These are phyloP conservation scores for Plebejus argus DNA, from an alignment of 2,888 invertebrate genomes.

Conservation along the genomic window DNA sequence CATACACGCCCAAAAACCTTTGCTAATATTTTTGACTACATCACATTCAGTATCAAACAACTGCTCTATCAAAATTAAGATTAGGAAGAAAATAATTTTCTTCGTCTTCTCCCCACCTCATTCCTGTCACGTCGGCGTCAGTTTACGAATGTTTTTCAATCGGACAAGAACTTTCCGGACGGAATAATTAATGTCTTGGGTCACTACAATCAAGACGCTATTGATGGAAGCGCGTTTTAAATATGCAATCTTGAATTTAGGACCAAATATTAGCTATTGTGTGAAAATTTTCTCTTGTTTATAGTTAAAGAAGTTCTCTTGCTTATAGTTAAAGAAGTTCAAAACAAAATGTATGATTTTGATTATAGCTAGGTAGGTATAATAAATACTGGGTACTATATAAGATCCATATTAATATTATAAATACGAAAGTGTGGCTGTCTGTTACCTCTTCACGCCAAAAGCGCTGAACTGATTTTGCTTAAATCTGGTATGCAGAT, in stretches of 20 bases:
- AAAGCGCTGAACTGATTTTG: too few species aligned
- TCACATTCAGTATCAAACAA: background rate
- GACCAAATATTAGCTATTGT: background rate
- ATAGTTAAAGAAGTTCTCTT: too few species aligned
- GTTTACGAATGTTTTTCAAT: conserved; percentile 38
- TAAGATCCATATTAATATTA: too few species aligned
- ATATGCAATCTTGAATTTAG: conserved; percentile 10
- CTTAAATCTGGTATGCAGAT: too few species aligned
- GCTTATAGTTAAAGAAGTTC: background rate
- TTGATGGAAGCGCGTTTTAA: conserved; percentile 51
- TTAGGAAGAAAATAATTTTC: background rate
- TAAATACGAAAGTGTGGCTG: too few species aligned
- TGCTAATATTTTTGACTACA: too few species aligned
- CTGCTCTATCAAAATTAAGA: background rate
- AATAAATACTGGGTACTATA: too few species aligned
- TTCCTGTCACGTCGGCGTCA: conserved; percentile 43
- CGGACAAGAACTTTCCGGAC: conserved; percentile 57
- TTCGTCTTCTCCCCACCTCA: conserved; percentile 24
- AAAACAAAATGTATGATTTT: too few species aligned
- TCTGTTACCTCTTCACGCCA: too few species aligned
- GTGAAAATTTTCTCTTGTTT: background rate
- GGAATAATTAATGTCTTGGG: conserved; percentile 75
- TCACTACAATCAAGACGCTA: conserved; percentile 59
- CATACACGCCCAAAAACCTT: too few species aligned
- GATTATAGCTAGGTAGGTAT: too few species aligned